phyloP scores from a whole-genome alignment of 2,888 invertebrate genomes.

The Ctena decussata region DNA sequence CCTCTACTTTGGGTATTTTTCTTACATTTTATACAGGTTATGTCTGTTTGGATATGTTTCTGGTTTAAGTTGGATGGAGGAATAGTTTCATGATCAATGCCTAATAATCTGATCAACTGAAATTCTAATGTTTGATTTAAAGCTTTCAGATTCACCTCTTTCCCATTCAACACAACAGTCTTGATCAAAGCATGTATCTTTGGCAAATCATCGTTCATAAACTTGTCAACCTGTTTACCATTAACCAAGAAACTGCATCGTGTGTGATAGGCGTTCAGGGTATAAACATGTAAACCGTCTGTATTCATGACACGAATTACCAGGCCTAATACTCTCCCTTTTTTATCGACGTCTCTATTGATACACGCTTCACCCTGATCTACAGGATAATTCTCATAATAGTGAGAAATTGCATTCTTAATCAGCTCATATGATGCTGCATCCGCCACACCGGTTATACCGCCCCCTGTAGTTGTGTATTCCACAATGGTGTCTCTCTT shows the following conservation, averaged over 20 bases:
- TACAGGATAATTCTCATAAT: background rate
- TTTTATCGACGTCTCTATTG: background rate
- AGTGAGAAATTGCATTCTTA: background rate
- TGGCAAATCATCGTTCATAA: no score
- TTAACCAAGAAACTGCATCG: background rate
- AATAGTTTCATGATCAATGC: no score
- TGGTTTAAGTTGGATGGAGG: no score
- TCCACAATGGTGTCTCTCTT: background rate
- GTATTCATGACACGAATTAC: background rate
- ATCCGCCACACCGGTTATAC: background rate
- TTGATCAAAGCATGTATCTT: no score
- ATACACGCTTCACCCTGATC: background rate
- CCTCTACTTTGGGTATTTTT: no score
- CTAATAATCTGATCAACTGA: no score
- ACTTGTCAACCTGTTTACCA: background rate
- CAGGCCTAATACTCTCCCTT: background rate
- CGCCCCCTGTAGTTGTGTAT: background rate
- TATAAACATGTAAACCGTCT: background rate
- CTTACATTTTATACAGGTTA: no score
- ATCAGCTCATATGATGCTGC: background rate
- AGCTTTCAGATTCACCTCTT: no score
- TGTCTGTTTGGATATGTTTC: no score
- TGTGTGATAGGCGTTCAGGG: background rate
- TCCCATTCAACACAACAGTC: no score
- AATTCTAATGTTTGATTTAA: no score